Base-by-base conservation (phyloP, 1,140 invertebrate species). In the Aphelenchoides avenae region DNA sequence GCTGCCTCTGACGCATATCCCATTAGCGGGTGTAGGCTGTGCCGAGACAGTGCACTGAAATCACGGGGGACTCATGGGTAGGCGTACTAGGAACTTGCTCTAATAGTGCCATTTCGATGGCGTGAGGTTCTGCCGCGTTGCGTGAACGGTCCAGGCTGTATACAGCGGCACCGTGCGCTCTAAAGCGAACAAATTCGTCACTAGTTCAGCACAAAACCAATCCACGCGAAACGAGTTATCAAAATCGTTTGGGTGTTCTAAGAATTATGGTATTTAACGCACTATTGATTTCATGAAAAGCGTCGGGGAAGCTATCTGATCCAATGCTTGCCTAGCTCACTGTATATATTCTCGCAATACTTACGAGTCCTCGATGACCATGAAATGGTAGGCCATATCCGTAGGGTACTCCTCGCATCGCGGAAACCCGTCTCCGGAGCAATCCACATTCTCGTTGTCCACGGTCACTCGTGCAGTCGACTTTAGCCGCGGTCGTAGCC, bases 11-110 rank as follows among this genome's bases (percentile, higher is more conserved):
- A 52, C 5, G 59, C 64, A 57, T 49, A 66, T n/a, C 33, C 29
- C 24, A 59, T 63, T 13, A 66, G 53, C 27, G 57, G 34, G 36
- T 56, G 29, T 1, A 18, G n/a, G 27, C 50, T 57, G 44, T 66
- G 64, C 13, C 64, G 39, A 11, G 66, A 70, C 7, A 66, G 30
- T 2, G 64, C 64, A 56, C 66, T 70, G 20, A 58, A 69, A 61
- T 24, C 2, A 13, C 1, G 29, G n/a, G 13, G 13, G 13, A 52
- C 13, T 1, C 13, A 7, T 27, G 20, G 0, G 15, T 11, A 48
- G 34, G n/a, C 39, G n/a, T 48, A 53, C 41, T 54, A 48, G 57
- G 53, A 18, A 43, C 37, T 24, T 37, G 37, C 26, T 60, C 56
- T 37, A 63, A 20, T 18, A 57, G 13, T n/a, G 52, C 56, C 18